Conservation (phyloP, 1,140 invertebrate genomes). For the Rhopalosiphum maidis region DNA sequence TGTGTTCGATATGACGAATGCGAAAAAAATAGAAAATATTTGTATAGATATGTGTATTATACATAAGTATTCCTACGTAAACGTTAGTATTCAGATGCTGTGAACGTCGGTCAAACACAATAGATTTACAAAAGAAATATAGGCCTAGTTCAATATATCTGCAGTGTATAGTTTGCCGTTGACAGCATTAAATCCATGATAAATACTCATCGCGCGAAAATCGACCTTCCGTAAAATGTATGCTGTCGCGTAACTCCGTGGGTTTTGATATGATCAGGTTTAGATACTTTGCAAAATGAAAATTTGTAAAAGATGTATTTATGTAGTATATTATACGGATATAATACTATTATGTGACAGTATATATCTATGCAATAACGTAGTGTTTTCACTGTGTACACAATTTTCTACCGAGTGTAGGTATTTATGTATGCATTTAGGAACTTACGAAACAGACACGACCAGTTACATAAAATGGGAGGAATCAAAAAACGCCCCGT, state of each 20-base stretch:
- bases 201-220: background rate
- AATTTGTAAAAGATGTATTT: background rate
- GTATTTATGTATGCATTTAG: background rate
- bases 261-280: background rate
- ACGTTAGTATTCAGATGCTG: background rate
- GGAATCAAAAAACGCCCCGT: conserved; percentile 18
- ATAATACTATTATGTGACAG: background rate
- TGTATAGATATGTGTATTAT: background rate
- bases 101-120: background rate
- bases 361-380: background rate
- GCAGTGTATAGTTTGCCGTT: background rate
- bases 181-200: background rate
- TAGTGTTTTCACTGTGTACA: background rate
- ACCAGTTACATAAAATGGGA: conserved; percentile 21
- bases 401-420: background rate
- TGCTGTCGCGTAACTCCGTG: background rate
- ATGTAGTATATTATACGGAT: background rate
- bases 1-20: background rate
- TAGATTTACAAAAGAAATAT: background rate
- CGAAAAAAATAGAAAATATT: background rate
- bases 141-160: background rate
- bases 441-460: background rate
- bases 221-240: background rate
- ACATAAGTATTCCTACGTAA: background rate
- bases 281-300: background rate